Evolutionary conservation across 2,888 invertebrate genomes (phyloP).

Genomic region (Graphium colonna): DNA sequence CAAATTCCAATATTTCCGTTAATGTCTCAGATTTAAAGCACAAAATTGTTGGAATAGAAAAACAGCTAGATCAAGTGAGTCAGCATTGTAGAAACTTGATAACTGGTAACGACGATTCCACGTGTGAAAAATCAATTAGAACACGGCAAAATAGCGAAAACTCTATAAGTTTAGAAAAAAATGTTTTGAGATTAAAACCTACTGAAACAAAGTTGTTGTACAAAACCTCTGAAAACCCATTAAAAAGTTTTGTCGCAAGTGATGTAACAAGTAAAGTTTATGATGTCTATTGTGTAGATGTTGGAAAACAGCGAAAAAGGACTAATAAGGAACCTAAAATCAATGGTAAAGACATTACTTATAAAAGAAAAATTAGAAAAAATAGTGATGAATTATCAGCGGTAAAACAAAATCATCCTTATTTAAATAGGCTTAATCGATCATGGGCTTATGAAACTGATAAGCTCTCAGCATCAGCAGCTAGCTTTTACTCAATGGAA

Average conservation of each 20-base stretch:
- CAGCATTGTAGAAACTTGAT: constrained; percentile 47
- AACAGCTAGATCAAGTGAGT: constrained; percentile 52
- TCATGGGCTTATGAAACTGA: constrained; percentile 30
- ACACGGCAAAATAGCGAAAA: constrained; percentile 21
- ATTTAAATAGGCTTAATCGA: constrained; percentile 27
- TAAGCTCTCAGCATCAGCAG: constrained; percentile 33
- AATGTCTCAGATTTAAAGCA: constrained; percentile 60
- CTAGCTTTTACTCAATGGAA: constrained; percentile 35
- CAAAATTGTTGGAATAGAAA: constrained; percentile 54
- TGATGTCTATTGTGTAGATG: not conserved
- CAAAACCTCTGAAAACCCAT: constrained; percentile 41
- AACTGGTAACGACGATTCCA: constrained; percentile 34
- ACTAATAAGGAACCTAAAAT: constrained; percentile 17
- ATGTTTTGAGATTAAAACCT: constrained; percentile 4
- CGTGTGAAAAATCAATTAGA: not conserved
- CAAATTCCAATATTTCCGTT: constrained; percentile 57
- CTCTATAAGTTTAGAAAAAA: constrained; percentile 24
- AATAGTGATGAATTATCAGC: constrained; percentile 28
- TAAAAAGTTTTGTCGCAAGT: constrained; percentile 41
- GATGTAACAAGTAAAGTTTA: constrained; percentile 29
- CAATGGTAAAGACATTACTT: constrained; percentile 26
- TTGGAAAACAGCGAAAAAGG: constrained; percentile 25
- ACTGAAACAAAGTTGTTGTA: constrained; percentile 48
- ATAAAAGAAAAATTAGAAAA: constrained; percentile 40
- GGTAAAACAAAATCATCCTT: constrained; percentile 25